Percentiles rank a stretch among this genome's conserved stretches.
phyloP scores from a whole-genome alignment of 2,113 vertebrate genomes.

The Sylvia atricapilla region DNA sequence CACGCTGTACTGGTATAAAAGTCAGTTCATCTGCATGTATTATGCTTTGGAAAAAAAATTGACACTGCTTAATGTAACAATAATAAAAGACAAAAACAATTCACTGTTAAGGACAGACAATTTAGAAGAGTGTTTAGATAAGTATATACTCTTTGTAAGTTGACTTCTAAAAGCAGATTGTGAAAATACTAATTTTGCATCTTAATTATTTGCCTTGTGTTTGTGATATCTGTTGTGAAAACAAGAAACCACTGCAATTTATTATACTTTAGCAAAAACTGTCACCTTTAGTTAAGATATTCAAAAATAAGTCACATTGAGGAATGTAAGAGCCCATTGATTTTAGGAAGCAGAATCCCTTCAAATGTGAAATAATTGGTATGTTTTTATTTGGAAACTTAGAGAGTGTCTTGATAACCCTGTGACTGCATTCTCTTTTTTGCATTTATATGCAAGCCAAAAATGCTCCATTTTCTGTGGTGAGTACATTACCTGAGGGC shows the following conservation, averaged over 20 bases:
- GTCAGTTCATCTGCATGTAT: background rate
- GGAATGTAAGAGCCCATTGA: background rate
- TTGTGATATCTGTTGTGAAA: background rate
- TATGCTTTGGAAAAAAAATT: background rate
- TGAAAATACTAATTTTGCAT: background rate
- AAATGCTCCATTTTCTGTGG: background rate
- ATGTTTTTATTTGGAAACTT: background rate
- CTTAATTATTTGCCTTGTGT: background rate
- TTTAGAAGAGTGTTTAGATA: background rate
- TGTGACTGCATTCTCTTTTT: background rate
- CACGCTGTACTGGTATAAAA: background rate
- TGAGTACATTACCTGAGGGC: background rate
- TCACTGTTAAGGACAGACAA: background rate
- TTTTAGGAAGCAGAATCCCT: background rate
- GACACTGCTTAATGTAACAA: background rate
- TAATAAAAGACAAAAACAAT: background rate
- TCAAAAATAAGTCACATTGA: background rate
- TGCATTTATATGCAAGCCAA: background rate
- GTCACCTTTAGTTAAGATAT: background rate
- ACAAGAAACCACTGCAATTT: background rate
- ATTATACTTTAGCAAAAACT: conserved; percentile 2
- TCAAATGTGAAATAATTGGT: background rate
- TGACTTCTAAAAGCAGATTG: background rate
- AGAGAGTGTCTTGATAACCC: background rate
- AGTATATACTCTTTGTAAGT: background rate